Evolutionary conservation across 2,113 vertebrate genomes (phyloP), one percentile per base, ranked within the genome.

Genomic region (Prionailurus bengalensis): DNA sequence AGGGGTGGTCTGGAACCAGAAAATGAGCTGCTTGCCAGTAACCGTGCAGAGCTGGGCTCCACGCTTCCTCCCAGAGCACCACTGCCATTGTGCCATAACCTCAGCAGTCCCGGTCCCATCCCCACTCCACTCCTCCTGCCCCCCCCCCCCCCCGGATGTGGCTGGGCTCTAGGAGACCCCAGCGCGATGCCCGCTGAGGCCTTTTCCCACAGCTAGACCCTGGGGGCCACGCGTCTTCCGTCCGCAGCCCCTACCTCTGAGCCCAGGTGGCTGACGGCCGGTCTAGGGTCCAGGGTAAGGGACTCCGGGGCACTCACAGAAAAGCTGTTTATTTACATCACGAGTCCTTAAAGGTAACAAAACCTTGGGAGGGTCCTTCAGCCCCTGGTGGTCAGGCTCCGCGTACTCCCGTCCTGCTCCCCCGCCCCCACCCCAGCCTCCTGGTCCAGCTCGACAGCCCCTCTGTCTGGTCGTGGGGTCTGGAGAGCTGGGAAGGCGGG

Each of bases 251-350:
- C 48, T 19, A 4, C 53, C 0, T 2, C 31, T 7, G 63, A 27
- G 36, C 19, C 61, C 29, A 0, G 0, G 1, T 2, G 23, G 29
- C 53, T 0, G 1, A 1, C 7, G 3, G 23, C 5, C 1, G 36
- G 3, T 1, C 25, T 21, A 1, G 21, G 55, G 5, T 33, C 17
- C 7, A 2, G 53, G 1, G 7, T 3, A 14, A 7, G 16, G 12
- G 87, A 10, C 29, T 13, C 25, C 86, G 42, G 53, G 33, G 25
- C 39, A 79, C 53, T 97, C 97, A 97, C 97, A 93, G 95, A 98
- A 98, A 98, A 98, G 97, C 98, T 83, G 33, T 99, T 99, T 99
- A 99, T 99, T 99, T 98, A 99, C 98, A 99, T 95, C 48, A 14
- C 29, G 61, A 0, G 45, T 95, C 97, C 96, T 89, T 96, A 92